phyloP scores from a whole-genome alignment of 2,888 invertebrate species.

The Antheraea yamamai region DNA sequence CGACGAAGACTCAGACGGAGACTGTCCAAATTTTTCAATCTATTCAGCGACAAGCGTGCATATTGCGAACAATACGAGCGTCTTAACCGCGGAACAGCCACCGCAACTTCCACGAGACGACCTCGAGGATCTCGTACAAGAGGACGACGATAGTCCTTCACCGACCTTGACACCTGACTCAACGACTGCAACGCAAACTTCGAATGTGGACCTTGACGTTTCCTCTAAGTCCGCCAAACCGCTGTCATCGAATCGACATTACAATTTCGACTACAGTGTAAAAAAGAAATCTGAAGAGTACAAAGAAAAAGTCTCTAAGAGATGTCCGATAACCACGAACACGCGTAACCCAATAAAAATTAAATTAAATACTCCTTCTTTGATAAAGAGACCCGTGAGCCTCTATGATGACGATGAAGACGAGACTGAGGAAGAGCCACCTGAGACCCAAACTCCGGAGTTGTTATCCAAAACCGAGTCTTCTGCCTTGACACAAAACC shows the following conservation, averaged over 20 bases:
- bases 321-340: slow-evolving; percentile 66
- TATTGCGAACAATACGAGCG: slow-evolving; percentile 80
- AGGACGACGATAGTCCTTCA: slow-evolving; percentile 39
- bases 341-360: slow-evolving; percentile 72
- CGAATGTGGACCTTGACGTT: slow-evolving; percentile 12
- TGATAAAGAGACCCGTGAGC: slow-evolving; percentile 76
- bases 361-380: slow-evolving; percentile 69
- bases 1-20: slow-evolving; percentile 82
- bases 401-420: slow-evolving; percentile 80
- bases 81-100: slow-evolving; percentile 32
- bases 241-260: background rate
- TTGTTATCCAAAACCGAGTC: background rate
- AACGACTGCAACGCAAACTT: slow-evolving; percentile 9
- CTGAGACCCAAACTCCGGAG: background rate
- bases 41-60: slow-evolving; percentile 92
- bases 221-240: slow-evolving; percentile 18
- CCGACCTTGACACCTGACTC: slow-evolving; percentile 3
- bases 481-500: background rate
- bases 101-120: slow-evolving; percentile 32
- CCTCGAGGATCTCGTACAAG: slow-evolving; percentile 54
- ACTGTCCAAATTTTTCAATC: slow-evolving; percentile 92
- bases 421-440: slow-evolving; percentile 15
- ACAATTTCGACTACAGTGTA: slow-evolving; percentile 24
- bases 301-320: slow-evolving; percentile 65
- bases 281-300: slow-evolving; percentile 55